Evolutionary conservation across 2,113 vertebrate species (phyloP), one percentile per base, ranked within the genome.

Genomic region (Apodemus sylvaticus): DNA sequence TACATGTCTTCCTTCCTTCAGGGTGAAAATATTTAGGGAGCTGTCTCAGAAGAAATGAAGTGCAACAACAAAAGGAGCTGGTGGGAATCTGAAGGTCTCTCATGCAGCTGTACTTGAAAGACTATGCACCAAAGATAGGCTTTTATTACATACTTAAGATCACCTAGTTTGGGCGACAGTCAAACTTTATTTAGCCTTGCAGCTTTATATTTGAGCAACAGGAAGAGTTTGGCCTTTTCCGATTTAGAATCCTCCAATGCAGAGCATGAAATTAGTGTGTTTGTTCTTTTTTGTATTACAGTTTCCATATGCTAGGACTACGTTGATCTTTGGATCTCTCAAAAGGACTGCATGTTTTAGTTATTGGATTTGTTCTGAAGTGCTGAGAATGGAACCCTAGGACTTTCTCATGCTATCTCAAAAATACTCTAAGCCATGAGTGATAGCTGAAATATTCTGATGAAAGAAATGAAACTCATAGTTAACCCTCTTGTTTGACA

Each of bases 41-140:
- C 17, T 82, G 96, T 89, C 64, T 48, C 89, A 71, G 91, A 96
- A 94, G 95, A 89, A 91, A 95, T 77, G 94, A 95, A 89, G 96
- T 0, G 68, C 83, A 97, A 97, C 98, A 96, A 93, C 76, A 71
- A 97, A 97, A 94, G 93, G 70, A 98, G 96, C 93, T 96, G 71
- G 73, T 91, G 97, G 89, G 36, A 93, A 94, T 89, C 96, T 94
- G 98, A 96, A 97, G 39, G 55, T 83, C 66, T 51, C 36, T 62
- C 24, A 3, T n/a, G 22, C 7, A 48, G 42, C 53, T 77, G 62
- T 70, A n/a, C 42, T 96, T 20, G 0, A n/a, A 88, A 73, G 24
- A 73, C 45, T 89, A 9, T 60, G 39, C 45, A 77, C 16, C 53
- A 92, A 62, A 74, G 31, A 45, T 5, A 70, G n/a, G 12, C 53